Evolutionary conservation across 2,113 vertebrate species (phyloP), one percentile per base, ranked within the genome.

Genomic region (Siniperca chuatsi): DNA sequence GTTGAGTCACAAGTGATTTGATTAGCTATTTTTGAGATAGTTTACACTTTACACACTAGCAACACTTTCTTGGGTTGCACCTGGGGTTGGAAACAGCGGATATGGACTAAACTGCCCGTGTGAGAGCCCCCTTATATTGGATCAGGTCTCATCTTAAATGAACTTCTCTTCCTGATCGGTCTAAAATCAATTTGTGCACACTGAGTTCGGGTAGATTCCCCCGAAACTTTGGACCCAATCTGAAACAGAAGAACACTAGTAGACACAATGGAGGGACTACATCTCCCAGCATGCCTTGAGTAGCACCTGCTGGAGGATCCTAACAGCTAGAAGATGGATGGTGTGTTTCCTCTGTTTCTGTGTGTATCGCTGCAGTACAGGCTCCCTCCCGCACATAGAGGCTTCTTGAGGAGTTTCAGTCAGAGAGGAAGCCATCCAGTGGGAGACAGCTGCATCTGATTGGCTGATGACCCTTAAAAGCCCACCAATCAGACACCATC

Each of bases 401-500:
- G 75, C 81, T 88, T 85, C 79, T 57, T 81, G 76, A 88, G 72
- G 91, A 87, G 70, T 84, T 89, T 88, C 87, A 83, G 60, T 77
- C 81, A 68, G 78, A 76, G 87, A 88, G 84, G 92, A 84, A 85
- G 87, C 83, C 78, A 64, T 88, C 90, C 87, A 67, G 77, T 78
- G 91, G 90, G 89, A 92, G 46, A 82, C 81, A 58, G 13, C 78
- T 21, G 67, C 77, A 0, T 50, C 58, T 12, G 72, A 94, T 94
- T 94, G 93, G 93, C 84, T 69, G 66, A 85, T 67, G 58, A 44
- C 20, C 46, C 52, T 66, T 62, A 55, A 67, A 73, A 87, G 74
- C 66, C 84, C 74, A 68, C 93, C 93, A 92, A 93, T 94, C 87
- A 86, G 68, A 70, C 44, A 29, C 57, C 79, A 50, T 82, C 52